Base-by-base conservation (phyloP, 2,888 invertebrate genomes). In the Lepidochitona cinerea region DNA sequence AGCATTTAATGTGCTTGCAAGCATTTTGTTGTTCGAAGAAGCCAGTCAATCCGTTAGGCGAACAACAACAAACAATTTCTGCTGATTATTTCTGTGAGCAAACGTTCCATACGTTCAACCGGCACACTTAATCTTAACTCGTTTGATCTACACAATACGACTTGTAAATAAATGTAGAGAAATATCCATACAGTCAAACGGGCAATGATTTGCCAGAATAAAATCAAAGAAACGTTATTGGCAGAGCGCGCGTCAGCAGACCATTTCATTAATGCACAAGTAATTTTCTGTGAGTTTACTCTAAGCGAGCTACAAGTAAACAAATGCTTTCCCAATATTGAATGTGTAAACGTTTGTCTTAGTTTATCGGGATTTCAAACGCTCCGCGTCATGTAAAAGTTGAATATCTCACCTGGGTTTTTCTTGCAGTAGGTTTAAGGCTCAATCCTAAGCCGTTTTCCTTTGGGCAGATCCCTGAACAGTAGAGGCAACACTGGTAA, bases 351-450 rank as follows among this genome's bases (percentile, higher is more conserved):
- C 59, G 59, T 59, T 14, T 59, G 59, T 29, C 59, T 32, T 32
- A 23, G 23, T 59, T 23, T 32, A 23, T 9, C 12, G 59, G 29
- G 29, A 59, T 59, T 59, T 26, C 26, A 29, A 29, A 23, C 14
- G 26, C 32, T 23, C 3, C 26, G 29, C 26, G 59, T 59, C 23
- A 29, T 23, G 29, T 32, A 59, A 59, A 59, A 59, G 59, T 59
- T 59, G 29, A 59, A 26, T 59, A 14, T 59, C 59, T 59, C 59
- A 59, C 59, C 59, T 59, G n/a, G n/a, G n/a, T n/a, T n/a, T n/a
- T n/a, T 41, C 41, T 12, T 23, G 59, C 59, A 14, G 3, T 59
- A 14, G 59, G 26, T 29, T 14, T 59, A 18, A 7, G 59, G 59
- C 23, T 29, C 14, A 26, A 4, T 18, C 59, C 29, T 29, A 2